These are phyloP conservation scores for Ceratina japonica DNA, from an alignment of 1,140 invertebrate genomes.

Conservation along the genomic window DNA sequence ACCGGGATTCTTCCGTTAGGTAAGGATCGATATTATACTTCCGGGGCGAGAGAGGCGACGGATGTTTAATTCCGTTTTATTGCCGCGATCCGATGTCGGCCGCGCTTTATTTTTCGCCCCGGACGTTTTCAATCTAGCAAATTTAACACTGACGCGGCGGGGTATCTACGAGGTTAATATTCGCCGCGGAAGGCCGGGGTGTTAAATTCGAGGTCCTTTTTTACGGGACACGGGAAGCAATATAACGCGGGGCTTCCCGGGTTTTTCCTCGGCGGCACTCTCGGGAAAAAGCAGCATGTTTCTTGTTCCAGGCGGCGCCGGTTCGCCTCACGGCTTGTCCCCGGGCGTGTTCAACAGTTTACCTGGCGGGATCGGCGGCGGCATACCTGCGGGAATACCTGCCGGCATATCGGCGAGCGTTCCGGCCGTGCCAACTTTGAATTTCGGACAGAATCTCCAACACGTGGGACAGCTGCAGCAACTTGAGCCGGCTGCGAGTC, in stretches of 20 bases:
- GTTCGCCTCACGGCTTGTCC: slow-evolving; percentile 11
- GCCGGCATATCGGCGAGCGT: slow-evolving; percentile 36
- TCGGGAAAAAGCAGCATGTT: background rate
- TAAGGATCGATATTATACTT: slow-evolving; percentile 38
- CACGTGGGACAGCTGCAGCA: slow-evolving; percentile 47
- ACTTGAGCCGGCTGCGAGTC: slow-evolving; percentile 37
- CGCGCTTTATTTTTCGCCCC: background rate
- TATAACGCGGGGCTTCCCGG: no score
- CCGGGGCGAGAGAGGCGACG: background rate
- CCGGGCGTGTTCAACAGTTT: slow-evolving; percentile 44
- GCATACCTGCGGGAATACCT: slow-evolving; percentile 50
- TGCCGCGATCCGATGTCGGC: no score
- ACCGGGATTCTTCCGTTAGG: slow-evolving; percentile 28
- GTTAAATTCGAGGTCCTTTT: slow-evolving; percentile 5
- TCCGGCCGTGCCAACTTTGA: slow-evolving; percentile 58
- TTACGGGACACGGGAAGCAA: background rate
- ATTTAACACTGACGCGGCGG: background rate
- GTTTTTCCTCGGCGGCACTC: no score
- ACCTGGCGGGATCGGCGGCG: slow-evolving; percentile 40
- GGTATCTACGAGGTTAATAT: background rate
- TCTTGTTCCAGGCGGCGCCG: background rate
- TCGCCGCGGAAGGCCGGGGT: background rate
- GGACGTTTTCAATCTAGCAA: background rate
- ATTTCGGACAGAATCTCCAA: slow-evolving; percentile 55
- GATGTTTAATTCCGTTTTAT: slow-evolving; percentile 31